Base-by-base conservation (phyloP, 2,888 invertebrate genomes). In the Stegana nigrithorax region DNA sequence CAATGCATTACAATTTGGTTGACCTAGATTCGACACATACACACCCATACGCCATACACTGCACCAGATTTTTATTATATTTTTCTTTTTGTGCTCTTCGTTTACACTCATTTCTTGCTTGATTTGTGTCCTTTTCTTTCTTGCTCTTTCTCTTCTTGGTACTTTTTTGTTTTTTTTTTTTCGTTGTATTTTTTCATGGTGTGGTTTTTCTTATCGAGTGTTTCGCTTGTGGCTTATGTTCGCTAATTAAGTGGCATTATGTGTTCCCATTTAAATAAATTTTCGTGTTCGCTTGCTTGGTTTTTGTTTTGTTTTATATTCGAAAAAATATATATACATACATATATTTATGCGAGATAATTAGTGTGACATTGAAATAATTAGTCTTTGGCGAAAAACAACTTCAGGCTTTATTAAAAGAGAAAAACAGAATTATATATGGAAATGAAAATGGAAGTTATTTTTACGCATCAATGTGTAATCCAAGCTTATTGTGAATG, bases 81-180 rank as follows among this genome's bases (percentile, higher is more conserved):
- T 51, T 47, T 26, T 17, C 44, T 29, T 55, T 62, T 53, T 59
- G 64, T 59, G 64, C 56, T 51, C 60, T n/a, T n/a, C 50, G 45
- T 14, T 51, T 51, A 36, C 17, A 61, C 67, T 67, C 64, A 55
- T 63, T n/a, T n/a, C n/a, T n/a, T n/a, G n/a, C n/a, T n/a, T n/a
- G n/a, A n/a, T n/a, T 61, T 68, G 63, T 66, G 59, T 56, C n/a
- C 59, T 51, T 63, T 59, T 29, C 66, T 63, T 63, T 62, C 60
- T 62, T 63, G 53, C 66, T 67, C 65, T 67, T 67, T 67, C 66
- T 67, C 71, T 71, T 69, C 67, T 66, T n/a, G 75, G 65, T 56
- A 68, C 62, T 64, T 74, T 68, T 63, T 65, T 59, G 36, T 63
- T 45, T 55, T 47, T 58, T 47, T 62, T 61, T 65, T 64, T 65